phyloP scores from a whole-genome alignment of 2,113 vertebrate genomes.

The Nestor notabilis region DNA sequence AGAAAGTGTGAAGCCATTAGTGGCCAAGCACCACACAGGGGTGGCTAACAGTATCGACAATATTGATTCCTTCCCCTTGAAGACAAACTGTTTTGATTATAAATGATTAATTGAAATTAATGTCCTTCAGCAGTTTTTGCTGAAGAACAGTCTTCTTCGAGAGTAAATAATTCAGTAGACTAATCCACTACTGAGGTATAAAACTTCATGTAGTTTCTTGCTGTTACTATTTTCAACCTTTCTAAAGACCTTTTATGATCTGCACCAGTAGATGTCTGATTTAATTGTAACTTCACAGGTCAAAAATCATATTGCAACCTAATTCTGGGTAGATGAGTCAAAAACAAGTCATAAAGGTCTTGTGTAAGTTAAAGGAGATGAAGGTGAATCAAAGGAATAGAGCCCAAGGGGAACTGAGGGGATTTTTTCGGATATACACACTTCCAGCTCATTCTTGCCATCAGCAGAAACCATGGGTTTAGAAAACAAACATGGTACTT shows the following conservation, averaged over 20 bases:
- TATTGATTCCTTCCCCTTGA: not conserved
- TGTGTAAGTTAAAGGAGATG: not conserved
- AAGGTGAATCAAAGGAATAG: not conserved
- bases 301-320: not conserved
- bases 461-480: not conserved
- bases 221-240: not conserved
- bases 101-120: not conserved
- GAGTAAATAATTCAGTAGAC: constrained; percentile 12
- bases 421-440: too few species aligned
- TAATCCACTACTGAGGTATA: not conserved
- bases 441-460: not conserved
- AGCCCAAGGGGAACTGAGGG: not conserved
- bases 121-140: not conserved
- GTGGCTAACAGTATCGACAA: not conserved
- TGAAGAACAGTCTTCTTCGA: not conserved
- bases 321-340: not conserved
- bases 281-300: not conserved
- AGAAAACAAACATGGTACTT: fast-evolving
- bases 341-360: not conserved
- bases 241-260: not conserved
- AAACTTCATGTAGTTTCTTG: not conserved
- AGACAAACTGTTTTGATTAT: not conserved
- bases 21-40: not conserved
- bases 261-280: not conserved
- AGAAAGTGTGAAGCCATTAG: not conserved